Conservation (phyloP, 1,140 invertebrate species). For the Brachionus sp. region DNA sequence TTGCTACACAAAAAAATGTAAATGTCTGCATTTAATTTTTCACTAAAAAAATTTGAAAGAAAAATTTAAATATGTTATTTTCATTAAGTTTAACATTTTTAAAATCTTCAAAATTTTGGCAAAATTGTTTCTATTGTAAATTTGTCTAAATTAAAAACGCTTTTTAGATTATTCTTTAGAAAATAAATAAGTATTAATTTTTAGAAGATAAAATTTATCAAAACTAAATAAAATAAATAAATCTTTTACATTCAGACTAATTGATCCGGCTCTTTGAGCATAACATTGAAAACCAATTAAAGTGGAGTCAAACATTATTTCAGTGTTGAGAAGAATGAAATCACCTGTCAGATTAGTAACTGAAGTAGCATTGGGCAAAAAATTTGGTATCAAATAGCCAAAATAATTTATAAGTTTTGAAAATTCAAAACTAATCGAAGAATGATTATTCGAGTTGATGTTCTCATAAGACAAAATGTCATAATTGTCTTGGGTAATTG, state of each 20-base stretch:
- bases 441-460: background rate
- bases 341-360: background rate
- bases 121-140: too few species aligned
- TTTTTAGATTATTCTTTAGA: too few species aligned
- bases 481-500: background rate
- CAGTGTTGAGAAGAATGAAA: background rate
- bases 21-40: too few species aligned
- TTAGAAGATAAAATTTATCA: too few species aligned
- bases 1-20: too few species aligned
- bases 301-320: background rate
- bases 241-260: background rate
- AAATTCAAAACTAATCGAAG: background rate
- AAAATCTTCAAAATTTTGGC: too few species aligned
- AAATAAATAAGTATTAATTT: too few species aligned
- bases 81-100: too few species aligned
- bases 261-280: background rate
- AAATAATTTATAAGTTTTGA: background rate
- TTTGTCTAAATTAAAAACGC: too few species aligned
- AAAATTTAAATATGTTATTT: too few species aligned
- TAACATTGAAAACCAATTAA: background rate
- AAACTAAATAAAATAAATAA: background rate
- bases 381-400: background rate
- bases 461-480: background rate
- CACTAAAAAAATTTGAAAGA: too few species aligned
- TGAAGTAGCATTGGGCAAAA: background rate